Evolutionary conservation across 2,888 invertebrate genomes (phyloP), one percentile per base, ranked within the genome.

Genomic region (Schrankia costaestrigalis): DNA sequence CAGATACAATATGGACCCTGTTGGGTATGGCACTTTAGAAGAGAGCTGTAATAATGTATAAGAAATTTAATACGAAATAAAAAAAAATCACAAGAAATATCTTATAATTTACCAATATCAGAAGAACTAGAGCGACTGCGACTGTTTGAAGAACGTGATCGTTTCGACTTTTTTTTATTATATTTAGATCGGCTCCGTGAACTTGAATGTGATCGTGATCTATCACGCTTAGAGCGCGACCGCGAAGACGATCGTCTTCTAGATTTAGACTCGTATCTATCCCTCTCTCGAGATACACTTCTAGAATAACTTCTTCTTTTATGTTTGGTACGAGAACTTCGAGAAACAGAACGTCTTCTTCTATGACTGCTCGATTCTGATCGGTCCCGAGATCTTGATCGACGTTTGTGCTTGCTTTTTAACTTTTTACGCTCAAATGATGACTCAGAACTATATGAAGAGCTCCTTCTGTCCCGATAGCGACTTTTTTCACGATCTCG

Each of bases 401-500:
- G 76, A 30, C 71, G 70, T 59, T 72, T 83, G 45, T 79, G 74
- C 55, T 82, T 83, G 46, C 70, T 79, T 61, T 79, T 86, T 1
- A 71, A 65, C 55, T 80, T 86, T 46, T 78, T 84, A 12, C 75
- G 61, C 23, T 84, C 85, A 48, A 81, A 76, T 3, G 87, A 87
- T 1, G 86, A 82, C 21, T 79, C 84, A 0, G 88, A 86, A 55
- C 83, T 83, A 27, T 69, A 68, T 1, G 88, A 84, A 2, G 81
- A 72, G 59, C 85, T 85, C 13, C 83, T 73, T 30, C 69, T 72
- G 3, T 86, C 84, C 3, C 87, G 74, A 34, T 81, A 74, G n/a
- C 79, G 75, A 47, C 72, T 78, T 58, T 69, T 85, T 40, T 87
- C 87, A 13, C 87, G 82, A 32, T 86, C 86, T 14, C 86, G 83